phyloP scores from a whole-genome alignment of 2,888 invertebrate genomes.

The Macrosoma leucophasiata region DNA sequence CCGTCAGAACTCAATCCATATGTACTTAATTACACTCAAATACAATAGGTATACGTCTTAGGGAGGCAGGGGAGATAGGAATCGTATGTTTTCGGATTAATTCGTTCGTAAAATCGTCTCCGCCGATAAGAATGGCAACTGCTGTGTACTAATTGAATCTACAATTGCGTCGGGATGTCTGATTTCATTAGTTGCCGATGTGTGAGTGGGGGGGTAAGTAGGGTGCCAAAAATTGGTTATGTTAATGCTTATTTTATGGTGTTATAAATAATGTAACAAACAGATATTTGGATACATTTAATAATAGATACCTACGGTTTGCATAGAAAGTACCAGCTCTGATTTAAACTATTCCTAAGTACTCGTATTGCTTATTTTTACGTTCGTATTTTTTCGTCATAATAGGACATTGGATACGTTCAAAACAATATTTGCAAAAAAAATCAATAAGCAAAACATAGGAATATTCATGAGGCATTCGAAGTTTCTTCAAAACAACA shows the following conservation, averaged over 20 bases:
- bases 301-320: too few relatives aligned
- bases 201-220: slow-evolving; percentile 39
- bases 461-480: slow-evolving; percentile 46
- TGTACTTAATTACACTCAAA: slow-evolving; percentile 64
- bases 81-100: slow-evolving; percentile 76
- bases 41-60: too few relatives aligned
- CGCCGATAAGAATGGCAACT: slow-evolving; percentile 72
- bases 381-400: too few relatives aligned
- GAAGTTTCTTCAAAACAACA: slow-evolving; percentile 51
- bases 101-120: slow-evolving; percentile 76
- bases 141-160: slow-evolving; percentile 74
- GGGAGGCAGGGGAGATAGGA: slow-evolving; percentile 62
- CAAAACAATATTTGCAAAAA: too few relatives aligned
- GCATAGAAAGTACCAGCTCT: too few relatives aligned
- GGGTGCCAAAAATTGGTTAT: slow-evolving; percentile 27
- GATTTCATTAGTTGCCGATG: slow-evolving; percentile 64
- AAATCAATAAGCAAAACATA: slow-evolving; percentile 29
- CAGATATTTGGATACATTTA: too few relatives aligned
- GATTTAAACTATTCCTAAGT: too few relatives aligned
- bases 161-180: slow-evolving; percentile 71
- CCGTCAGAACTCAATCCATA: slow-evolving; percentile 37
- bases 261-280: too few relatives aligned
- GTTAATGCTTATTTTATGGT: slow-evolving; percentile 12
- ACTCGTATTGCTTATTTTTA: too few relatives aligned
- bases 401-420: too few relatives aligned